phyloP scores from a whole-genome alignment of 2,888 invertebrate species.

The Melolontha melolontha region DNA sequence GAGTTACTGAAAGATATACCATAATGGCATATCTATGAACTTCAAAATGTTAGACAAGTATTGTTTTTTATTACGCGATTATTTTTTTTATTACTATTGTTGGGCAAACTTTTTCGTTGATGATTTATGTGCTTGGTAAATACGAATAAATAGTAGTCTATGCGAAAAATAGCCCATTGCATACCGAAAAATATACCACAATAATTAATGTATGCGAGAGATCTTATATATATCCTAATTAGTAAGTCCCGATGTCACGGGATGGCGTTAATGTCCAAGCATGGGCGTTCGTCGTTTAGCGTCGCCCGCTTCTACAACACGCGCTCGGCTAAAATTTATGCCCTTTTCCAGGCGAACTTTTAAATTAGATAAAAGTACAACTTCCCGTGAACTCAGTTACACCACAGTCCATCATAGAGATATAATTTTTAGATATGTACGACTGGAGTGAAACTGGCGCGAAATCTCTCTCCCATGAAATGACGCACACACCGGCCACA shows the following conservation, averaged over 20 bases:
- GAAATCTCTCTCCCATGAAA: background rate
- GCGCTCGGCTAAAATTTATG: constrained; percentile 15
- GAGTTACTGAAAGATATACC: too few species aligned
- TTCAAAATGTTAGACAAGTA: too few species aligned
- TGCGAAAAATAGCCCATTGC: too few species aligned
- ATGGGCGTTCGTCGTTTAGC: constrained; percentile 17
- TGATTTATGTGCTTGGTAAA: too few species aligned
- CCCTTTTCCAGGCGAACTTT: constrained; percentile 52
- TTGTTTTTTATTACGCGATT: too few species aligned
- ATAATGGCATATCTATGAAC: too few species aligned
- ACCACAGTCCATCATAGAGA: constrained; percentile 55
- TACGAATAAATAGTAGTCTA: too few species aligned
- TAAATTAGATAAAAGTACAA: constrained; percentile 63
- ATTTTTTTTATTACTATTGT: too few species aligned
- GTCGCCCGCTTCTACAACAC: background rate
- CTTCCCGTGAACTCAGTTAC: constrained; percentile 46
- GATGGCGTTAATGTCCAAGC: constrained; percentile 25
- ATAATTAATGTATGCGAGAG: constrained; percentile 14
- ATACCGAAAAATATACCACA: too few species aligned
- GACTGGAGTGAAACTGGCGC: background rate
- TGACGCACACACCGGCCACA: too few species aligned
- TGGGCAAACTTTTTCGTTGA: too few species aligned
- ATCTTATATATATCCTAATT: constrained; percentile 32
- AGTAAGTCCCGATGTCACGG: constrained; percentile 27
- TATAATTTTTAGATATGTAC: constrained; percentile 53